Base-by-base conservation (phyloP, 2,797 vertebrate genomes). In the Danio choprae region DNA sequence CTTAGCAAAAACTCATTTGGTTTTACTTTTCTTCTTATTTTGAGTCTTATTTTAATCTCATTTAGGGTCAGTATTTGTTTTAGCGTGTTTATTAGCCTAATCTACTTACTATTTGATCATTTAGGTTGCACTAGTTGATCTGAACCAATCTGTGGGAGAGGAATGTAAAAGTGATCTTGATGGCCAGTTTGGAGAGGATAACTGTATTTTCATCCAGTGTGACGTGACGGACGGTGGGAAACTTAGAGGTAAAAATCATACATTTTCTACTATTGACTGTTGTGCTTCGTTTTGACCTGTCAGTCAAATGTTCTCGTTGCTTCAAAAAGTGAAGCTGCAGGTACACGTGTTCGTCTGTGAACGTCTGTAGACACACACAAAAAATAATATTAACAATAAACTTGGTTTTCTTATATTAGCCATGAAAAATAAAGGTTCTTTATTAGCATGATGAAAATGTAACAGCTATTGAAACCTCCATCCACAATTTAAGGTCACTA, bases 71-170 rank as follows among this genome's bases (percentile, higher is more conserved):
- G 29, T 12, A 44, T n/a, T n/a, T 63, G 20, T 29, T 53, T 53
- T 36, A 44, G 60, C 43, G 7, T 16, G 36, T 5, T 18, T 62
- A 38, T 22, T 16, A 12, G 10, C 29, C 29, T 29, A 3, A 58
- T 76, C 16, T 38, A 6, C 22, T 10, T 18, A 11, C 29, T 72
- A 62, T 15, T 56, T 60, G 18, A 41, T 58, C 59, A 41, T 81
- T 53, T 77, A 99, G 97, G 95, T 98, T 50, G 93, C 94, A 0
- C 85, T 98, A 51, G 90, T 98, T 46, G 98, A 99, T 80, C 86
- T 93, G 84, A 98, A 98, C 83, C 81, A 87, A 4, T 90, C 92
- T 73, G 90, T 90, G 0, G 96, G 97, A 0, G 88, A 93, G 16
- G 84, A 92, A 85, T 96, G 95, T 84, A 96, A 96, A 86, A 87